These are phyloP conservation scores for Silurus aristotelis DNA, from an alignment of 2,797 vertebrate genomes.

Conservation along the genomic window DNA sequence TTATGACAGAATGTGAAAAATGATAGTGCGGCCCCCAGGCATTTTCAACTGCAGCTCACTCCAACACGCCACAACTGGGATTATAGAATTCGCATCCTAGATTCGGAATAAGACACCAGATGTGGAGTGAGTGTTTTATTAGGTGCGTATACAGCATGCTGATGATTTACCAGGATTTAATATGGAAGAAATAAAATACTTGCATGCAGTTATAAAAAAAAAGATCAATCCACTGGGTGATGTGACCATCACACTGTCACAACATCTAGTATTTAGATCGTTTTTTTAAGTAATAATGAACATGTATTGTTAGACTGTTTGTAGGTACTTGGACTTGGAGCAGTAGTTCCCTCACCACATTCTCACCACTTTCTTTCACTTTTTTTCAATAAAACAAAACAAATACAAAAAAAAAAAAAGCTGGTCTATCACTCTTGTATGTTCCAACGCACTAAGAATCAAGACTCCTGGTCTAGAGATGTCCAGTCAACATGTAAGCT, in stretches of 20 bases:
- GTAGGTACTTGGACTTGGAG: too few species aligned
- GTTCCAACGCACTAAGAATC: too few species aligned
- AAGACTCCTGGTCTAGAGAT: too few species aligned
- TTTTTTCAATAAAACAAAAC: too few species aligned
- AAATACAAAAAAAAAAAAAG: too few species aligned
- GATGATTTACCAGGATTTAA: neutral
- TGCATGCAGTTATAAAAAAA: neutral
- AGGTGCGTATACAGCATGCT: neutral
- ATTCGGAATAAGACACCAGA: neutral
- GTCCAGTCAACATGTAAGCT: neutral
- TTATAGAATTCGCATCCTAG: neutral
- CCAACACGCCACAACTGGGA: neutral
- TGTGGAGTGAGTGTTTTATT: neutral
- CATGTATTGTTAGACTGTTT: too few species aligned
- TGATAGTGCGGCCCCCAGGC: neutral
- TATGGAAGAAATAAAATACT: neutral
- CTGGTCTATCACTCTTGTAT: too few species aligned
- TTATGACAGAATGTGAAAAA: conserved; percentile 11
- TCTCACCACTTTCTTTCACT: too few species aligned
- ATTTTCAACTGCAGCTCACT: neutral
- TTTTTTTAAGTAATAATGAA: too few species aligned
- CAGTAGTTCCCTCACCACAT: too few species aligned
- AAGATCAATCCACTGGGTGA: neutral
- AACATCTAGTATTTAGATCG: too few species aligned
- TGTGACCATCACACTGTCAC: too few species aligned